These are phyloP conservation scores for Eupeodes luniger DNA, from an alignment of 2,888 invertebrate genomes.

Conservation along the genomic window DNA sequence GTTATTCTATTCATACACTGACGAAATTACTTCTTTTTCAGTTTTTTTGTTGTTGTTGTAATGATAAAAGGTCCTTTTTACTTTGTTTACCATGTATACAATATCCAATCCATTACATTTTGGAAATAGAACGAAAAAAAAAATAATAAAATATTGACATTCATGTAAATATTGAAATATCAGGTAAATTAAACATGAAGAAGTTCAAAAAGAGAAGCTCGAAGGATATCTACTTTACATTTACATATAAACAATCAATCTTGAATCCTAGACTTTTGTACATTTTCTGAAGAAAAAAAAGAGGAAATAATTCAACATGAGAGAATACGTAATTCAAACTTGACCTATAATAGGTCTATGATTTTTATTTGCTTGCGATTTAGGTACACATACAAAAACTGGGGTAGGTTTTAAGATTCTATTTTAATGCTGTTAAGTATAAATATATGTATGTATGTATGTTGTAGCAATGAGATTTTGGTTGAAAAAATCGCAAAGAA, in stretches of 20 bases:
- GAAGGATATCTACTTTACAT: background rate
- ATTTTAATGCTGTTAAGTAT: too few relatives aligned
- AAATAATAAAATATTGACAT: constrained; percentile 14
- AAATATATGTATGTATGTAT: too few relatives aligned
- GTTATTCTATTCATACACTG: constrained; percentile 27
- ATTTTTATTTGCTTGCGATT: too few relatives aligned
- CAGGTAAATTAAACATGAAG: constrained; percentile 37
- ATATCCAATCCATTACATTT: constrained; percentile 32
- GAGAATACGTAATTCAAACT: too few relatives aligned
- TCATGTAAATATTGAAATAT: constrained; percentile 43
- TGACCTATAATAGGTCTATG: too few relatives aligned
- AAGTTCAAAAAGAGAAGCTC: background rate
- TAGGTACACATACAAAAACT: too few relatives aligned
- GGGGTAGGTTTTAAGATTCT: too few relatives aligned
- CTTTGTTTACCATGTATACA: constrained; percentile 6
- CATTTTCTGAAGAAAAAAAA: background rate
- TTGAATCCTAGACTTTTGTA: background rate
- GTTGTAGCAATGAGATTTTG: too few relatives aligned
- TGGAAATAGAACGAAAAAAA: background rate
- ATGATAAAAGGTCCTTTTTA: constrained; percentile 29
- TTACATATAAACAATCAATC: constrained; percentile 3
- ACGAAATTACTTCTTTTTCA: constrained; percentile 1
- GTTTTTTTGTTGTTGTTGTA: background rate
- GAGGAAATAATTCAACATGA: background rate
- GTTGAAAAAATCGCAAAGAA: too few relatives aligned